These are phyloP conservation scores for Pteruthius melanotis DNA, from an alignment of 2,113 vertebrate genomes.

Conservation along the genomic window DNA sequence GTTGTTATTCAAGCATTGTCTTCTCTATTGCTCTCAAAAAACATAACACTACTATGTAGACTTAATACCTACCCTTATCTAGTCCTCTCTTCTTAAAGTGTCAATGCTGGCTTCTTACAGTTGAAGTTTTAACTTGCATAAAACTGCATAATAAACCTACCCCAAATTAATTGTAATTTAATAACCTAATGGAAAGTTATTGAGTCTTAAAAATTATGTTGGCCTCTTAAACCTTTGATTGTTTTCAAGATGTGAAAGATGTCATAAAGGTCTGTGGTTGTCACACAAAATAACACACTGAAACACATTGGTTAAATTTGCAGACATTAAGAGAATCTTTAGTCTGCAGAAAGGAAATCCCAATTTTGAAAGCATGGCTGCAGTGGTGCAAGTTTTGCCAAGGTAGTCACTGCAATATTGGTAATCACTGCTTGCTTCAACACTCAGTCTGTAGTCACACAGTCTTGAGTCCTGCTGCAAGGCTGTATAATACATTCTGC, in stretches of 20 bases:
- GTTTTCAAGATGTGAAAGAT: background rate
- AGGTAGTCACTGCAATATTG: background rate
- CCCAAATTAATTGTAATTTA: background rate
- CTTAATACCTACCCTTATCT: background rate
- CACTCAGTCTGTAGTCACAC: background rate
- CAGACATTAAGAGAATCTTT: background rate
- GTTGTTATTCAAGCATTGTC: background rate
- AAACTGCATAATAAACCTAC: background rate
- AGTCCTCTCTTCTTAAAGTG: background rate
- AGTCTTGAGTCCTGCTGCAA: background rate
- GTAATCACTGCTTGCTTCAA: background rate
- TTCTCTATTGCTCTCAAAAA: background rate
- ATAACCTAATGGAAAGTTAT: background rate
- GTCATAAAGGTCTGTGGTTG: background rate
- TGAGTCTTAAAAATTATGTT: background rate
- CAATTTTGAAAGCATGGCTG: background rate
- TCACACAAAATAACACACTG: background rate
- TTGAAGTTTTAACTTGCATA: background rate
- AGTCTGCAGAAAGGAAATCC: background rate
- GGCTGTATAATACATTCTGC: background rate
- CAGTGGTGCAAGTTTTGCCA: background rate
- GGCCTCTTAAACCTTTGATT: background rate
- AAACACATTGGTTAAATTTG: background rate
- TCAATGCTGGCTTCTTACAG: background rate
- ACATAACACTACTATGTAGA: background rate